Percentiles rank a stretch among this genome's conserved stretches.
These are phyloP conservation scores for Netelia melanura DNA, from an alignment of 2,888 invertebrate species.

Conservation along the genomic window DNA sequence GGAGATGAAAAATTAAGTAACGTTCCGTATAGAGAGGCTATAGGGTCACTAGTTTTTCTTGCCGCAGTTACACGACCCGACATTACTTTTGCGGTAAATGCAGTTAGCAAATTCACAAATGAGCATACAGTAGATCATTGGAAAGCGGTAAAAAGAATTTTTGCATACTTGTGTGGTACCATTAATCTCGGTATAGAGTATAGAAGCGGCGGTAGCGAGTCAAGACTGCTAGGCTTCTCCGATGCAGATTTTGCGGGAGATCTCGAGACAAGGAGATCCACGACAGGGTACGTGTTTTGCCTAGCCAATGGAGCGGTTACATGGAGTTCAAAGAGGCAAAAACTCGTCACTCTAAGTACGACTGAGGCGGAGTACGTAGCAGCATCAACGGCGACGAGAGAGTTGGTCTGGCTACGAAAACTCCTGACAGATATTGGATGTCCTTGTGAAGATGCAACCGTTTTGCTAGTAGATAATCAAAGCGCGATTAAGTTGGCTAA, in stretches of 20 bases:
- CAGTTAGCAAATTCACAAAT: slow-evolving; percentile 63
- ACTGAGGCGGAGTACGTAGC: slow-evolving; percentile 78
- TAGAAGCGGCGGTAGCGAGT: slow-evolving; percentile 17
- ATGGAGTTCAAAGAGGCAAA: slow-evolving; percentile 67
- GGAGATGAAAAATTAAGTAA: slow-evolving; percentile 44
- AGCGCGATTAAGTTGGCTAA: neutral
- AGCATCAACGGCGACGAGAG: slow-evolving; percentile 35
- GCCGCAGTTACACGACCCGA: slow-evolving; percentile 75
- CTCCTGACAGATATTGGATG: neutral
- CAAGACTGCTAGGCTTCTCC: slow-evolving; percentile 57
- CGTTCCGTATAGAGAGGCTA: slow-evolving; percentile 54
- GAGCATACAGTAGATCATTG: slow-evolving; percentile 73
- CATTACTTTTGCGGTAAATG: slow-evolving; percentile 66
- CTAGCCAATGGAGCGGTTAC: slow-evolving; percentile 73
- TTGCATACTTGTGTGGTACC: slow-evolving; percentile 75
- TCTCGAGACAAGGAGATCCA: slow-evolving; percentile 74
- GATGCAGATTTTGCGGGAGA: slow-evolving; percentile 80
- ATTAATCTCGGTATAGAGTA: slow-evolving; percentile 71
- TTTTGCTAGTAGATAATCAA: neutral
- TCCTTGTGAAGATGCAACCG: neutral
- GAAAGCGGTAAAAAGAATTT: slow-evolving; percentile 74
- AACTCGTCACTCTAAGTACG: slow-evolving; percentile 70
- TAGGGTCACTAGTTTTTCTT: slow-evolving; percentile 77
- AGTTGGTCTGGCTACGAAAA: neutral
- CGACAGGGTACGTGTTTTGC: slow-evolving; percentile 70